Base-by-base conservation (phyloP, 2,888 invertebrate genomes). In the Thymelicus acteon region DNA sequence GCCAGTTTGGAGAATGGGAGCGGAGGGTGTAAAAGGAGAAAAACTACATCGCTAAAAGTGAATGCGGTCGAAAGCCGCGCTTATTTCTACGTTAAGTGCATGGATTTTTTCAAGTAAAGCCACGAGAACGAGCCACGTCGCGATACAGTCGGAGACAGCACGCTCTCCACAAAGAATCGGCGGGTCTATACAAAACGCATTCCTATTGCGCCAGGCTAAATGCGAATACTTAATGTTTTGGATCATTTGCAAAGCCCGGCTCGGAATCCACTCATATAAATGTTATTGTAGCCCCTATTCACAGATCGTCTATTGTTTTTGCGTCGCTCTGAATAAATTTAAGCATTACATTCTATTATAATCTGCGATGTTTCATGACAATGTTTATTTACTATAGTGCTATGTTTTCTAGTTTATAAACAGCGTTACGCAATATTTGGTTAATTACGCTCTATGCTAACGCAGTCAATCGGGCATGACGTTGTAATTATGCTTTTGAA, bases 11-110 rank as follows among this genome's bases (percentile, higher is more conserved):
- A 89, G 91, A 91, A 88, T 87, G 90, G 89, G 87, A 86, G 85
- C 87, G 90, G 90, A 91, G 92, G 89, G 92, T 85, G 90, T 90
- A 92, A 93, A 92, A 92, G 86, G 93, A 92, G 92, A 92, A 92
- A 93, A 93, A 93, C 93, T 93, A 92, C 92, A 91, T 86, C 90
- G 92, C 92, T 93, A 92, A 93, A 93, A 93, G 93, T 93, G 92
- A 93, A 93, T 92, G 93, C 93, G 92, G 93, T 93, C 92, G 92
- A 93, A 92, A 92, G 92, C 90, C 90, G 83, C 89, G 91, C 92
- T 93, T 93, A 92, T 92, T 93, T 91, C 90, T 84, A 82, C 88
- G 87, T 88, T 93, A 93, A 93, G 93, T 92, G 93, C 93, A 92
- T 92, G 92, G 92, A 92, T 92, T 93, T 92, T 92, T 93, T 91